Evolutionary conservation across 2,888 invertebrate species (phyloP), one percentile per base, ranked within the genome.

Genomic region (Automeris io): DNA sequence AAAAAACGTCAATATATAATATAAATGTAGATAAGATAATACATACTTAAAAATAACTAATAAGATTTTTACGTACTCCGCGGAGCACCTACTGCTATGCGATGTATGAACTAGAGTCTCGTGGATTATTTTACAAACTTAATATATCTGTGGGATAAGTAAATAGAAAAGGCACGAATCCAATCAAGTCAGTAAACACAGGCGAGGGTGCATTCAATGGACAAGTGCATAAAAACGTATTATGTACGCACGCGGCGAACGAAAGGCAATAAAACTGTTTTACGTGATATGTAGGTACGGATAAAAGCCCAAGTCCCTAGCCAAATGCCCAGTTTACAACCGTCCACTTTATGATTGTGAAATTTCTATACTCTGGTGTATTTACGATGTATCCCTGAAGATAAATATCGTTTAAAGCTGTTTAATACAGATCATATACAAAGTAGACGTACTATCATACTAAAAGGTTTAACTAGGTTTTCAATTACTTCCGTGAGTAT

Each of bases 151-250:
- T 65, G 51, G 57, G 61, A 65, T 63, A 57, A 53, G 69, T 66
- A 80, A 81, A 83, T 79, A 80, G 69, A 80, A 78, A 73, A 68
- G 69, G 75, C 81, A 80, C 81, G 79, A 76, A 74, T 74, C 76
- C 82, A 83, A 83, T 83, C 82, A 79, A 75, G 70, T 75, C 51
- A 51, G 81, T 70, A 79, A 81, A 83, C 77, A 82, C 55, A 47
- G 47, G 35, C 51, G 47, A 45, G 37, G 53, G 47, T 35, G 52
- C 54, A 46, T 18, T 34, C 22, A 37, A 25, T 34, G 39, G 31
- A 36, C 35, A 32, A 22, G 31, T 37, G 31, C 32, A 37, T 37
- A 31, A 60, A 67, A 29, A 58, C 51, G 49, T 62, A 58, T 53
- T 37, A 37, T 31, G 54, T 52, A 46, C 55, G 50, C 56, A 65